phyloP scores from a whole-genome alignment of 2,888 invertebrate genomes.

The Phyto melanocephala region DNA sequence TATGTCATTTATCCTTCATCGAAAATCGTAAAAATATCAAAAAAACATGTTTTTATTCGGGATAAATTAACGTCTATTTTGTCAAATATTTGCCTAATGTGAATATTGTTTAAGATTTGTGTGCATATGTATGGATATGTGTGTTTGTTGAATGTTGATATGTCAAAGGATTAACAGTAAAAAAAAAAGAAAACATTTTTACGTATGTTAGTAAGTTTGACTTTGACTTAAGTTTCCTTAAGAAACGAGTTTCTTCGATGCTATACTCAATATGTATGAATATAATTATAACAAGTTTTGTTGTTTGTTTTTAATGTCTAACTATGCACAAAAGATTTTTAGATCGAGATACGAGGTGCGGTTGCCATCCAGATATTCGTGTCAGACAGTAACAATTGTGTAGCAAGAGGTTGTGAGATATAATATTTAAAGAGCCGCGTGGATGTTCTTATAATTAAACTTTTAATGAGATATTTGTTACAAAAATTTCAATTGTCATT shows the following conservation, averaged over 20 bases:
- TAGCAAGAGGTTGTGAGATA: neutral
- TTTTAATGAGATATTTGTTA: constrained; percentile 35
- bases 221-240: constrained; percentile 25
- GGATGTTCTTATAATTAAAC: constrained; percentile 44
- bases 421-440: neutral
- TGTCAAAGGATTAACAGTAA: constrained; percentile 23
- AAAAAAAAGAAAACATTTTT: constrained; percentile 9
- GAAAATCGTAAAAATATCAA: too few relatives aligned
- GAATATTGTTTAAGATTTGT: constrained; percentile 26
- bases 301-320: neutral
- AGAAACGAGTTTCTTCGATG: neutral
- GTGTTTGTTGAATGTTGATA: neutral
- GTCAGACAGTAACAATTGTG: constrained; percentile 11
- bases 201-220: constrained; percentile 6
- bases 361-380: neutral
- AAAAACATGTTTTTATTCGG: too few relatives aligned
- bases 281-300: neutral
- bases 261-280: neutral
- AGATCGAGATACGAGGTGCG: constrained; percentile 15
- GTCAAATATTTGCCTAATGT: too few relatives aligned
- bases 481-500: neutral
- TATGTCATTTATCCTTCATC: too few relatives aligned
- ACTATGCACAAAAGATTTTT: constrained; percentile 7
- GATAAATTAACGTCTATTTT: too few relatives aligned
- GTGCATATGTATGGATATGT: too few relatives aligned